These are phyloP conservation scores for Heliconius himera DNA, from an alignment of 1,140 invertebrate species.

Conservation along the genomic window DNA sequence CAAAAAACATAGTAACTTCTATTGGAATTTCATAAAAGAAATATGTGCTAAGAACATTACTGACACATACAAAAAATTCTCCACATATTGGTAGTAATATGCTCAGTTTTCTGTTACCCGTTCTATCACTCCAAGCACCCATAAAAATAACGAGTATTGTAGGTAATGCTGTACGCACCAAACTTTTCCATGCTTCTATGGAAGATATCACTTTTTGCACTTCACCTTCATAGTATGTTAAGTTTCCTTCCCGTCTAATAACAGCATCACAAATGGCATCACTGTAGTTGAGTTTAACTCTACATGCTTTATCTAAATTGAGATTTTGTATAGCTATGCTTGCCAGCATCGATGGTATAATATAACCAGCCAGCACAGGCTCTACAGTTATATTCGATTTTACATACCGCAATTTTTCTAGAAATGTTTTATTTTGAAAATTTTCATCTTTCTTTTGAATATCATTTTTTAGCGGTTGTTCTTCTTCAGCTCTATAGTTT, in stretches of 20 bases:
- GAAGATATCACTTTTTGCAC: constrained; percentile 81
- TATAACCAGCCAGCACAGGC: constrained; percentile 80
- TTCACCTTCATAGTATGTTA: constrained; percentile 74
- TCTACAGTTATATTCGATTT: constrained; percentile 81
- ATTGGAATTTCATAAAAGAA: constrained; percentile 80
- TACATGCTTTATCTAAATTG: constrained; percentile 78
- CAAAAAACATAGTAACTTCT: constrained; percentile 81
- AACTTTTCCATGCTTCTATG: constrained; percentile 82
- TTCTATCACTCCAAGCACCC: constrained; percentile 84
- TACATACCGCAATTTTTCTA: constrained; percentile 53
- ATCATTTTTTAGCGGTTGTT: constrained; percentile 54
- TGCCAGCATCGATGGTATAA: constrained; percentile 81
- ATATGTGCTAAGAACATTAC: constrained; percentile 80
- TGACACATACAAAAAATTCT: constrained; percentile 73
- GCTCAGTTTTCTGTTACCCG: constrained; percentile 83
- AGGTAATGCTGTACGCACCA: constrained; percentile 82
- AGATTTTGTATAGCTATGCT: constrained; percentile 70
- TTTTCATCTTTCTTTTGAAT: constrained; percentile 39
- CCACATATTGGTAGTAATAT: constrained; percentile 82
- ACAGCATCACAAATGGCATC: constrained; percentile 81
- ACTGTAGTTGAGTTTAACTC: constrained; percentile 80
- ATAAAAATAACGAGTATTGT: constrained; percentile 83
- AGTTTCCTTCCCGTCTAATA: constrained; percentile 68
- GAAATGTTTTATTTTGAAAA: constrained; percentile 49
- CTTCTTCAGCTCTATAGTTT: constrained; percentile 24